Evolutionary conservation across 2,888 invertebrate genomes (phyloP).

Genomic region (Hirtodrosophila histrioides): DNA sequence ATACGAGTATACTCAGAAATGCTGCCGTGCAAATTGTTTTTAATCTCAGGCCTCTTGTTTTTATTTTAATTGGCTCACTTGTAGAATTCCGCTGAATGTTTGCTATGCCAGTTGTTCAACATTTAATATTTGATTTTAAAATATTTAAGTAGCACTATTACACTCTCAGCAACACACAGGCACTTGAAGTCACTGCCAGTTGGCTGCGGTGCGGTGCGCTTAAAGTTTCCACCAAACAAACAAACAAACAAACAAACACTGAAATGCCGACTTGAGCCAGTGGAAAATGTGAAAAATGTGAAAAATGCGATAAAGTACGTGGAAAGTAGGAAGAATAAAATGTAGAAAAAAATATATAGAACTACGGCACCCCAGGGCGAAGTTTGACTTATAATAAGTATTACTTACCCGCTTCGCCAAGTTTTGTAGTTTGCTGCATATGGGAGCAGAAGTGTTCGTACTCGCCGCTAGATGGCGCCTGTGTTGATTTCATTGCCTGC

Average conservation of each 20-base stretch:
- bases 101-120: slow-evolving; percentile 32
- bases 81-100: slow-evolving; percentile 29
- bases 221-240: slow-evolving; percentile 62
- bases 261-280: slow-evolving; percentile 37
- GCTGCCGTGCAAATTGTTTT: slow-evolving; percentile 11
- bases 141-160: slow-evolving; percentile 43
- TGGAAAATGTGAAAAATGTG: slow-evolving; percentile 48
- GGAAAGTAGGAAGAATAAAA: slow-evolving; percentile 35
- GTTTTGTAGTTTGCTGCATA: slow-evolving; percentile 83
- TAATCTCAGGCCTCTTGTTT: slow-evolving; percentile 12
- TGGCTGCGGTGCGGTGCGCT: slow-evolving; percentile 53
- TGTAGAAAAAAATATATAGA: slow-evolving; percentile 15
- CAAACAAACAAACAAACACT: slow-evolving; percentile 56
- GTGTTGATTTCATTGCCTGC: slow-evolving; percentile 80
- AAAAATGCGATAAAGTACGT: slow-evolving; percentile 64
- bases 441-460: slow-evolving; percentile 83
- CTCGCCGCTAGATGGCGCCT: slow-evolving; percentile 77
- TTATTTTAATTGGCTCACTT: slow-evolving; percentile 53
- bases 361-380: slow-evolving; percentile 10
- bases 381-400: slow-evolving; percentile 49
- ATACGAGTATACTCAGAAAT: no score
- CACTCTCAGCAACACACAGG: slow-evolving; percentile 22
- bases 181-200: slow-evolving; percentile 57
- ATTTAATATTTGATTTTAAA: slow-evolving; percentile 54
- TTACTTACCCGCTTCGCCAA: slow-evolving; percentile 84